These are phyloP conservation scores for Drosophila cardini DNA, from an alignment of 1,140 invertebrate genomes.

Conservation along the genomic window DNA sequence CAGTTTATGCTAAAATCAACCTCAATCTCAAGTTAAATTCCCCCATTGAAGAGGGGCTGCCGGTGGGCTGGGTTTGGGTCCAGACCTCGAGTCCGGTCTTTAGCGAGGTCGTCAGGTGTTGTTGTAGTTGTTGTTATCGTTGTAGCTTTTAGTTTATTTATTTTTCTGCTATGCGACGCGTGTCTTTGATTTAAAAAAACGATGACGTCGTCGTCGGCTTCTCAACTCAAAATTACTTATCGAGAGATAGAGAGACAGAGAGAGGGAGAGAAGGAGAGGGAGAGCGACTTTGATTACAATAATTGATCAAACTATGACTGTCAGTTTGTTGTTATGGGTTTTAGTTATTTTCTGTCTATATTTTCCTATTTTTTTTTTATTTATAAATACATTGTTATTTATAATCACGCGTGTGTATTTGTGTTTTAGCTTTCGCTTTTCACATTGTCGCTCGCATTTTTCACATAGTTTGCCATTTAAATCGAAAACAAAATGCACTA, in stretches of 20 bases:
- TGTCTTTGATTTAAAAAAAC: conserved; percentile 47
- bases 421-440: conserved; percentile 64
- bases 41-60: neutral
- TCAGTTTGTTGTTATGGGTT: conserved; percentile 31
- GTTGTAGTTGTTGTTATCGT: conserved; percentile 30
- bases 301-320: conserved; percentile 73
- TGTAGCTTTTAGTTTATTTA: neutral
- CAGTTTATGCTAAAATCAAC: conserved; percentile 63
- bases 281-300: conserved; percentile 58
- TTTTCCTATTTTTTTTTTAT: conserved; percentile 12
- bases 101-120: conserved; percentile 71
- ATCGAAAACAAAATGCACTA: conserved; percentile 61
- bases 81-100: conserved; percentile 41
- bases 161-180: conserved; percentile 33
- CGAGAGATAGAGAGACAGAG: conserved; percentile 6
- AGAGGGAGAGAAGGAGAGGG: conserved; percentile 7
- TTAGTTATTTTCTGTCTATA: conserved; percentile 3
- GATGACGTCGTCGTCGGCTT: conserved; percentile 50
- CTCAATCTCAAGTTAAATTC: conserved; percentile 32
- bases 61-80: conserved; percentile 4
- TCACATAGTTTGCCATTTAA: conserved; percentile 76
- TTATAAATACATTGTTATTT: conserved; percentile 16
- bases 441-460: conserved; percentile 63
- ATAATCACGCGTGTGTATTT: conserved; percentile 26
- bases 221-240: conserved; percentile 30